phyloP scores from a whole-genome alignment of 2,888 invertebrate genomes.

The Agonopterix arenella region DNA sequence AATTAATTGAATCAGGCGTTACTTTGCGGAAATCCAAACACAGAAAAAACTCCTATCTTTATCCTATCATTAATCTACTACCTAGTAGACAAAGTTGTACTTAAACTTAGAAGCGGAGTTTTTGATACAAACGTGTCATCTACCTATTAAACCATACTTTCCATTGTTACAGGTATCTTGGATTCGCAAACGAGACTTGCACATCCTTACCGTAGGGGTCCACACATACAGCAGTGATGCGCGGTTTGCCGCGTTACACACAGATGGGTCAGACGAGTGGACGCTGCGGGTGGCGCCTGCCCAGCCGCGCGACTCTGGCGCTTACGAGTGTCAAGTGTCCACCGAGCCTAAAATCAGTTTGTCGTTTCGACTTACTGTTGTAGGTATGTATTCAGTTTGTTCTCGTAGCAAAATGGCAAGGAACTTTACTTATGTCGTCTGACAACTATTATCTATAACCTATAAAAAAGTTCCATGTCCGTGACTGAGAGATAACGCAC shows the following conservation, averaged over 20 bases:
- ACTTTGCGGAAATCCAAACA: too few relatives aligned
- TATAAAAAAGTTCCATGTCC: too few relatives aligned
- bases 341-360: slow-evolving; percentile 93
- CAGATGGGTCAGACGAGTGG: slow-evolving; percentile 81
- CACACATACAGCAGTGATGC: slow-evolving; percentile 82
- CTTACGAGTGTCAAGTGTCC: slow-evolving; percentile 95
- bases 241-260: slow-evolving; percentile 81
- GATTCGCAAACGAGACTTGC: slow-evolving; percentile 91
- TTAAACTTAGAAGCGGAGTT: too few relatives aligned
- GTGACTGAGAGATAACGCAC: too few relatives aligned
- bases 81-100: too few relatives aligned
- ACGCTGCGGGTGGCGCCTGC: slow-evolving; percentile 75
- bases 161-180: slow-evolving; percentile 84
- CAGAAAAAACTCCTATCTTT: too few relatives aligned
- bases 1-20: too few relatives aligned
- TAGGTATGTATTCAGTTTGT: slow-evolving; percentile 77
- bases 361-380: slow-evolving; percentile 85
- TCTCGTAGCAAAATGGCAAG: too few relatives aligned
- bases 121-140: too few relatives aligned
- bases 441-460: too few relatives aligned
- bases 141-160: not conserved
- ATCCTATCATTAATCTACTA: too few relatives aligned
- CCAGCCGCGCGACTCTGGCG: slow-evolving; percentile 88
- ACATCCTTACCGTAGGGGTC: slow-evolving; percentile 81
- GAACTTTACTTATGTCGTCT: too few relatives aligned